Base-by-base conservation (phyloP, 2,888 invertebrate genomes). In the Chaetoderma sp. region DNA sequence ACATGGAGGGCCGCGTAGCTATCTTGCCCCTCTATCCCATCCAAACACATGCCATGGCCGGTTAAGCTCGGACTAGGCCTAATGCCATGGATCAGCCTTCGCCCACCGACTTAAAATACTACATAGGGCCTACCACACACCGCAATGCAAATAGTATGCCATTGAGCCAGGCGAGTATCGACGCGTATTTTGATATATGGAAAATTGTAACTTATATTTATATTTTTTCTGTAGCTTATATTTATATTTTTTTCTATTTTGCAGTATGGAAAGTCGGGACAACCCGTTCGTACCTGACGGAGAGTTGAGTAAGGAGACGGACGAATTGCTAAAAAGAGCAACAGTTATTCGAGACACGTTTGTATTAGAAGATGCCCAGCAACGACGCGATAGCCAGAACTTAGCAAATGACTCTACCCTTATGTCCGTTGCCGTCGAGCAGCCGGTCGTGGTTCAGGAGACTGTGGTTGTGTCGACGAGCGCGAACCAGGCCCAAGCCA, bases 201-300 rank as follows among this genome's bases (percentile, higher is more conserved):
- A n/a, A n/a, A n/a, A n/a, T n/a, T n/a, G n/a, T n/a, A n/a, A n/a
- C n/a, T n/a, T n/a, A n/a, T n/a, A n/a, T n/a, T n/a, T n/a, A n/a
- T n/a, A n/a, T 54, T 27, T n/a, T 8, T 5, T 54, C 18, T 21
- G 21, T 8, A 33, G 1, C 28, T 8, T n/a, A 10, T 2, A 27
- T 49, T 28, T 25, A 28, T 27, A 52, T 39, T 50, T 59, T 44
- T 63, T 70, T 21, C 73, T 61, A 70, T 54, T 52, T 81, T 83
- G 16, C 90, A 97, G 96, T 88, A 93, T 94, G 87, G 96, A 96
- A 86, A 96, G 95, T 74, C 95, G 96, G 93, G 97, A 98, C 88
- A 98, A 97, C 88, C 97, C 97, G 64, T 98, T 98, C 90, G 92
- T 96, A 85, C 96, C 96, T 30, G 97, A 96, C 82, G 96, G 97